Conservation (phyloP, 2,797 vertebrate genomes). For the Euthynnus affinis region DNA sequence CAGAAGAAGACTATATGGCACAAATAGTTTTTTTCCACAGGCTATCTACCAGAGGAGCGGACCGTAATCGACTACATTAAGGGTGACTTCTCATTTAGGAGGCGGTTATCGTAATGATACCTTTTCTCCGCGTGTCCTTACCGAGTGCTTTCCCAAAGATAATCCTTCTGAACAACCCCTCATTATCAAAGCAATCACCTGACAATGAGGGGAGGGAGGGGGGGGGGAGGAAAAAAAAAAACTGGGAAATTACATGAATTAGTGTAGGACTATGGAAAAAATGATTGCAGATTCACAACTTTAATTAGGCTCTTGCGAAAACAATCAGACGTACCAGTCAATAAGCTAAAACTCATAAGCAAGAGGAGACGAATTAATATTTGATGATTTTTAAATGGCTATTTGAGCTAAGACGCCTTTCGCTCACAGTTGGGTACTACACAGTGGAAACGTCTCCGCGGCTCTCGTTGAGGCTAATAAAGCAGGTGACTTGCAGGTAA, state of each 20-base stretch:
- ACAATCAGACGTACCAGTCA: slow-evolving; percentile 77
- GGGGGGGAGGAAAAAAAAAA: slow-evolving; percentile 39
- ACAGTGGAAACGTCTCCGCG: slow-evolving; percentile 14
- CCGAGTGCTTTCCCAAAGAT: slow-evolving; percentile 70
- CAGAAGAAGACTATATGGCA: slow-evolving; percentile 29
- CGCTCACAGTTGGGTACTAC: slow-evolving; percentile 35
- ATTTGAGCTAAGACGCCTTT: slow-evolving; percentile 53
- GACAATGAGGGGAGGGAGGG: slow-evolving; percentile 53
- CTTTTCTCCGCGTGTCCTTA: slow-evolving; percentile 68
- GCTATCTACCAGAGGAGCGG: slow-evolving; percentile 51
- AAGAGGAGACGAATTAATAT: slow-evolving; percentile 63
- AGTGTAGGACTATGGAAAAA: slow-evolving; percentile 74
- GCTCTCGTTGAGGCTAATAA: slow-evolving; percentile 50
- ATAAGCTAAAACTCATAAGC: slow-evolving; percentile 68
- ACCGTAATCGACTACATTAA: slow-evolving; percentile 65
- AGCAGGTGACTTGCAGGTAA: slow-evolving; percentile 67
- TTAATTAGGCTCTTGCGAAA: slow-evolving; percentile 78
- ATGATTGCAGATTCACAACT: slow-evolving; percentile 67
- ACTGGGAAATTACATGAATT: slow-evolving; percentile 69
- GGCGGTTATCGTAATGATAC: slow-evolving; percentile 76
- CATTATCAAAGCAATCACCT: slow-evolving; percentile 77
- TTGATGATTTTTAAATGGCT: slow-evolving; percentile 69
- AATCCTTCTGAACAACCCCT: slow-evolving; percentile 70
- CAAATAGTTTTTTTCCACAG: slow-evolving; percentile 46
- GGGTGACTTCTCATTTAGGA: slow-evolving; percentile 68